These are phyloP conservation scores for Coptodon bakossiorum DNA, from an alignment of 2,113 vertebrate species.

Conservation along the genomic window DNA sequence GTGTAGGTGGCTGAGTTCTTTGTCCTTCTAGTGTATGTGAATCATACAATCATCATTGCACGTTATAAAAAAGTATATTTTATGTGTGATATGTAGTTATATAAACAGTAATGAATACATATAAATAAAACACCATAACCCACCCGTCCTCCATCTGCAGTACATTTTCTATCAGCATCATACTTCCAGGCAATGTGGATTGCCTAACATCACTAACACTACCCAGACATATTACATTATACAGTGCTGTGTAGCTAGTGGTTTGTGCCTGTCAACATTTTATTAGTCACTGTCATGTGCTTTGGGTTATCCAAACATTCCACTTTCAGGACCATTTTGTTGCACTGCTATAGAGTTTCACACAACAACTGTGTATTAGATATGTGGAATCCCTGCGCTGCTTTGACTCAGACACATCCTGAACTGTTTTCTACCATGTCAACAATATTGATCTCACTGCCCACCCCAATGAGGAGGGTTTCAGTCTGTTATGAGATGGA, in stretches of 20 bases:
- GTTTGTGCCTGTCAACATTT: conserved; percentile 30
- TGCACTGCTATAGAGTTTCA: neutral
- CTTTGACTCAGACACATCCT: conserved; percentile 36
- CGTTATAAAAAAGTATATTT: neutral
- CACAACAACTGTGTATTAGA: conserved; percentile 1
- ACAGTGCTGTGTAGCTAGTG: neutral
- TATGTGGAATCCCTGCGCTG: neutral
- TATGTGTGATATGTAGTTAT: neutral
- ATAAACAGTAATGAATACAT: neutral
- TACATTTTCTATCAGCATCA: neutral
- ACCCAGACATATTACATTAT: conserved; percentile 3
- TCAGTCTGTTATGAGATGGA: conserved; percentile 27
- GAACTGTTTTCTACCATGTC: conserved; percentile 53
- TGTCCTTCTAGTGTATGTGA: neutral
- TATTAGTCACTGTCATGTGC: conserved; percentile 32
- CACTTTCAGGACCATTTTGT: neutral
- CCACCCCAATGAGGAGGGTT: conserved; percentile 30
- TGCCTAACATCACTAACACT: conserved; percentile 22
- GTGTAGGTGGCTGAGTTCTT: neutral
- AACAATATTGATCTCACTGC: conserved; percentile 46
- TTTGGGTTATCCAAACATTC: conserved; percentile 17
- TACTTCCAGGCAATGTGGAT: neutral
- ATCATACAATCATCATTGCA: no score
- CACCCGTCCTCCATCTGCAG: neutral
- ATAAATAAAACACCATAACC: neutral